Base-by-base conservation (phyloP, 2,888 invertebrate species). In the Stenolophus ochropezus region DNA sequence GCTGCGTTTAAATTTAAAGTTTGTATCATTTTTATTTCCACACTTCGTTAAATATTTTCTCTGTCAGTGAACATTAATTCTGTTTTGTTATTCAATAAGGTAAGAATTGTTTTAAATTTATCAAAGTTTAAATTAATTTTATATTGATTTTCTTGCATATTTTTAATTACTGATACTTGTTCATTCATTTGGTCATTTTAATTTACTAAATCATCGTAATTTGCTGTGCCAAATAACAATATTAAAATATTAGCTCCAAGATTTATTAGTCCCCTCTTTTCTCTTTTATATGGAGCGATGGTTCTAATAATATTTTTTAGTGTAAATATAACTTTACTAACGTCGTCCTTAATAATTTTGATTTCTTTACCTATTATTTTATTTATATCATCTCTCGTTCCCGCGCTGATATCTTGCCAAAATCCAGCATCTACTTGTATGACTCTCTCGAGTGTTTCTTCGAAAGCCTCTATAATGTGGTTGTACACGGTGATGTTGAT, bases 181-280 rank as follows among this genome's bases (percentile, higher is more conserved):
- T 71, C 79, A 3, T 71, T 20, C 20, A 79, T 79, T 27, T 71
- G 69, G 8, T 71, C 27, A 49, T 79, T 79, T 11, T 69, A 23
- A 2, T n/a, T 21, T 2, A 23, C 5, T 23, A 78, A 23, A 25
- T 78, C 78, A 49, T 65, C 23, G 21, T 3, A n/a, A 21, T 65
- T 56, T 5, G 49, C 65, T 8, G 78, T 78, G 1, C 78, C 78
- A 78, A 78, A 78, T 61, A 78, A 49, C 33, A 65, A 21, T 65
- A 65, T 78, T 49, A 65, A 25, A 11, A 69, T 65, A 65, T 42
- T 79, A 23, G 51, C 69, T 3, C 71, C 71, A 0, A 16, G 11
- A 79, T 79, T 27, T 27, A 71, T 71, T n/a, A 79, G 51, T 6
- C 79, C 79, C 25, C 69, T 8, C 25, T 51, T 69, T 27, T n/a